Conservation (phyloP, 2,113 vertebrate genomes). For the Malurus elegans region DNA sequence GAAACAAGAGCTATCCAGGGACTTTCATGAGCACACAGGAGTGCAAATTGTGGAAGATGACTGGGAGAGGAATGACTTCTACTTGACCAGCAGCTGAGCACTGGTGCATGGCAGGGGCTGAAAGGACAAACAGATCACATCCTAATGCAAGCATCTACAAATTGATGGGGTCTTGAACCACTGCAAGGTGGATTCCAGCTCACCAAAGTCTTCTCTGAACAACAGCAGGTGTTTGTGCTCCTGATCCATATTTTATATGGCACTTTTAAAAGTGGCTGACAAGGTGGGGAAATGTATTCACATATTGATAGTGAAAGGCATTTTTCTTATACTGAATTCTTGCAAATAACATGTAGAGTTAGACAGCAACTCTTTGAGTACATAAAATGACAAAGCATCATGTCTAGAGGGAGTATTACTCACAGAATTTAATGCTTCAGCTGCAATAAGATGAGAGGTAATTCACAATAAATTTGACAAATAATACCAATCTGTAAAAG, state of each 20-base stretch:
- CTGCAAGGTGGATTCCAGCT: background rate
- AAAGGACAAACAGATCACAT: background rate
- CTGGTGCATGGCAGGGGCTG: background rate
- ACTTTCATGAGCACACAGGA: rapidly evolving
- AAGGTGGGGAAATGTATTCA: background rate
- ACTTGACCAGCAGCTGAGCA: background rate
- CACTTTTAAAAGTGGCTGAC: background rate
- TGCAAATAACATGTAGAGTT: background rate
- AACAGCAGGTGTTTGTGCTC: background rate
- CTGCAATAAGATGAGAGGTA: background rate
- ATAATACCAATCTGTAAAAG: background rate
- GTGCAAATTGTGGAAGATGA: background rate
- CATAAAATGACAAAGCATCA: background rate
- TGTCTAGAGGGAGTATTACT: background rate
- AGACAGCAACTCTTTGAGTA: background rate
- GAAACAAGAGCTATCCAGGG: background rate
- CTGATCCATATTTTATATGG: background rate
- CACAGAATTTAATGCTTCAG: background rate
- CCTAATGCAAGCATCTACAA: background rate
- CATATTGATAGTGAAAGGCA: background rate
- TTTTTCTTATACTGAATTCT: background rate
- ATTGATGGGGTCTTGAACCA: background rate
- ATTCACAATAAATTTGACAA: background rate
- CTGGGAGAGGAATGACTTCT: background rate
- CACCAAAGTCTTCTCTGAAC: background rate